Conservation (phyloP, 2,113 vertebrate genomes). For the Fulica atra region DNA sequence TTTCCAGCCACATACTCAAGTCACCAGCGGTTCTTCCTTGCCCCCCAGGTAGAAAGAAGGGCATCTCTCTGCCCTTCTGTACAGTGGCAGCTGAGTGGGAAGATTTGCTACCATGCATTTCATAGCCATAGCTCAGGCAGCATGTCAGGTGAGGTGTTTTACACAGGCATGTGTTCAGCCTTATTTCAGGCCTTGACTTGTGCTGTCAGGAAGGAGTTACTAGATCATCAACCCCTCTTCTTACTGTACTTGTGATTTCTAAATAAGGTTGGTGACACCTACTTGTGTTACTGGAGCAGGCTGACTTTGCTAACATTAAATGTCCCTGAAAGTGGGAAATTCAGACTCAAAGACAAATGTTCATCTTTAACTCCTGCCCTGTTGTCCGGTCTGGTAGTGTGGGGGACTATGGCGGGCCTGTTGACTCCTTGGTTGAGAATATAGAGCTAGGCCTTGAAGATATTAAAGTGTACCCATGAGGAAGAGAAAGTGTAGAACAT, state of each 20-base stretch:
- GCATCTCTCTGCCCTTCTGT: neutral
- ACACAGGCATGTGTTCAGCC: neutral
- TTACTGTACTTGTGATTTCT: neutral
- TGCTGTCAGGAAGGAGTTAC: neutral
- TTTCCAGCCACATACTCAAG: neutral
- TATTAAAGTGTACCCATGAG: no score
- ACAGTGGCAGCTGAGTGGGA: neutral
- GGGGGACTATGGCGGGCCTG: no score
- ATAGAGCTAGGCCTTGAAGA: no score
- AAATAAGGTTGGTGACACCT: neutral
- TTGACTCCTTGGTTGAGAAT: no score
- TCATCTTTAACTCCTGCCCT: neutral
- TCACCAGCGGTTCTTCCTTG: neutral
- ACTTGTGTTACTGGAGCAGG: neutral
- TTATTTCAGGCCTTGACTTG: neutral
- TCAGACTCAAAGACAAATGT: neutral
- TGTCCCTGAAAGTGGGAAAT: neutral
- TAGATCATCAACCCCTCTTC: neutral
- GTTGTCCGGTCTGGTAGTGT: neutral
- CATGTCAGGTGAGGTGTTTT: neutral
- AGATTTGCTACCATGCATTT: neutral
- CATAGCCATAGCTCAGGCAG: neutral
- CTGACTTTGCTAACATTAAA: neutral
- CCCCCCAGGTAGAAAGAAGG: neutral
- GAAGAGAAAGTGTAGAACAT: no score